Evolutionary conservation across 2,888 invertebrate species (phyloP), one percentile per base, ranked within the genome.

Genomic region (Nycteola revayana): DNA sequence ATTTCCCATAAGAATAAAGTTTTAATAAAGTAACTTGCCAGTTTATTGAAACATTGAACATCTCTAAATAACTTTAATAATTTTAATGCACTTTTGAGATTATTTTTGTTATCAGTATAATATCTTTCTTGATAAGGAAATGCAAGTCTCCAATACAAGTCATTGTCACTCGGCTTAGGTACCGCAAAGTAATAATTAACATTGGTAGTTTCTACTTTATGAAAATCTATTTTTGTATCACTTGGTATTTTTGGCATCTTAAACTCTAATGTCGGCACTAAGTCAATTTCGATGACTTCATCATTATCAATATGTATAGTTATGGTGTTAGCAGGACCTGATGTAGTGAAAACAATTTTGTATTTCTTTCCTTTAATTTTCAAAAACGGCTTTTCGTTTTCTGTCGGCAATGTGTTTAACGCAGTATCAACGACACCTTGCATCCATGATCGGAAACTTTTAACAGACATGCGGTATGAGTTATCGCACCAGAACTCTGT

Each of bases 11-110:
- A 52, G 65, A 78, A 78, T 40, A 80, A 42, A 2, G 79, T 73
- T 60, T 80, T 79, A 32, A 80, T 79, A 28, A 65, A 75, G 45
- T 79, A 80, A 42, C 80, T 80, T n/a, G 74, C 75, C 17, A 80
- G 32, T 47, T 68, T 65, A 20, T 70, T 57, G 36, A 80, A 79
- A 9, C 69, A 71, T 55, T 80, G 78, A 4, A 66, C 38, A 40
- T 80, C 77, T 22, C 80, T 62, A 26, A 78, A 60, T 25, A 75
- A 48, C 47, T 80, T 80, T 10, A 80, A 33, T 11, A 79, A 60
- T 49, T 73, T 77, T 10, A 75, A 37, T 3, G 65, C 55, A 40
- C 67, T 67, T 52, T 79, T 80, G 42, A 79, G 66, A 47, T 80
- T 75, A 36, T 76, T 47, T 37, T 55, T 75, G 28, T 65, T 48